phyloP scores from a whole-genome alignment of 1,140 invertebrate species.

The Tetraneura akinire region DNA sequence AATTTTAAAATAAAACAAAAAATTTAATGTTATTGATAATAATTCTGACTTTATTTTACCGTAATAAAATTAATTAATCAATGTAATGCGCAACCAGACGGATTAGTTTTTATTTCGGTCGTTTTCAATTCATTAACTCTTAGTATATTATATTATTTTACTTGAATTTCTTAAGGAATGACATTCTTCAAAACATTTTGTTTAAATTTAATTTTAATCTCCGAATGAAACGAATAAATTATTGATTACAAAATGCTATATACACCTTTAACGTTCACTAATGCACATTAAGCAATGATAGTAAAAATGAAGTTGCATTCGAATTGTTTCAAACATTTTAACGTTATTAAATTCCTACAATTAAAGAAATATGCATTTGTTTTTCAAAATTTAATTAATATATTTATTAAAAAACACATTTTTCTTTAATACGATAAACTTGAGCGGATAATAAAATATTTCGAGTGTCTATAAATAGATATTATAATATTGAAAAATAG shows the following conservation, averaged over 20 bases:
- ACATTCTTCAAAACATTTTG: not conserved
- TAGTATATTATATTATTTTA: not conserved
- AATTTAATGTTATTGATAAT: conserved; percentile 21
- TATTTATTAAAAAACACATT: too few relatives aligned
- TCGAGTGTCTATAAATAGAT: too few relatives aligned
- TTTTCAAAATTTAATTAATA: too few relatives aligned
- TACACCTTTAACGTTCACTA: not conserved
- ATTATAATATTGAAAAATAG: too few relatives aligned
- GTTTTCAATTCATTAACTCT: not conserved
- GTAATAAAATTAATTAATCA: conserved; percentile 23
- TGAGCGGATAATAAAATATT: too few relatives aligned
- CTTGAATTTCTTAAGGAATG: not conserved
- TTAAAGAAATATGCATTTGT: too few relatives aligned
- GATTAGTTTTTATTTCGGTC: not conserved
- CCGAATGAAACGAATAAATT: not conserved
- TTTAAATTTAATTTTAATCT: not conserved
- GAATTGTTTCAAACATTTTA: too few relatives aligned
- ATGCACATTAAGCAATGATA: not conserved
- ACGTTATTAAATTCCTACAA: too few relatives aligned
- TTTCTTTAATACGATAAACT: too few relatives aligned
- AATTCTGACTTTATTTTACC: not conserved
- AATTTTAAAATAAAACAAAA: conserved; percentile 1
- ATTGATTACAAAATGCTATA: not conserved
- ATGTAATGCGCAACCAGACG: not conserved
- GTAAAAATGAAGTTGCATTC: too few relatives aligned